Percentiles rank a stretch among this genome's conserved stretches.
Evolutionary conservation across 1,140 invertebrate species (phyloP).

Genomic region (Bombus soroeensis): DNA sequence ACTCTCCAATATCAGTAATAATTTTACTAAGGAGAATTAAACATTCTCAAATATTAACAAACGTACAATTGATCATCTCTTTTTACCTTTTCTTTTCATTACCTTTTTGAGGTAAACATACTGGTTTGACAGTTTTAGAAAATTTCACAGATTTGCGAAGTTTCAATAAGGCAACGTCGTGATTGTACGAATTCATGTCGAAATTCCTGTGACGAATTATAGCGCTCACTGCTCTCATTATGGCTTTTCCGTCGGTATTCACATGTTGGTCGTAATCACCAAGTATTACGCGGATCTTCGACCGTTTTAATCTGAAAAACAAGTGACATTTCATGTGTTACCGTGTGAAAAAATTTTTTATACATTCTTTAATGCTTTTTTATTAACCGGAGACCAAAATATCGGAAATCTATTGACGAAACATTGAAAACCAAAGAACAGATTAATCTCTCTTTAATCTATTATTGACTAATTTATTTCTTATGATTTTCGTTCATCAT

Average conservation of each 20-base stretch:
- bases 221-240: slow-evolving; percentile 90
- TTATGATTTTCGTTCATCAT: no score
- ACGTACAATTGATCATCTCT: background rate
- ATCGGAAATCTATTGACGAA: background rate
- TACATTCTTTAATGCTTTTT: background rate
- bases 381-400: background rate
- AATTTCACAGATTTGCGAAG: slow-evolving; percentile 90
- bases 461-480: background rate
- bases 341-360: rapidly evolving
- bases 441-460: background rate
- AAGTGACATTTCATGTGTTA: background rate
- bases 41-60: background rate
- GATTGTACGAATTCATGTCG: slow-evolving; percentile 92
- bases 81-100: slow-evolving; percentile 69
- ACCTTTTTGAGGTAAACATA: slow-evolving; percentile 89
- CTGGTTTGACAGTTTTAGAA: slow-evolving; percentile 90
- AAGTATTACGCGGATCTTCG: slow-evolving; percentile 90
- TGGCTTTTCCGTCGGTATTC: slow-evolving; percentile 88
- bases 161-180: slow-evolving; percentile 92
- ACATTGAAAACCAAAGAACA: background rate
- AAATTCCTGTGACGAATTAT: slow-evolving; percentile 92
- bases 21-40: background rate
- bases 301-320: slow-evolving; percentile 86
- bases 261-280: slow-evolving; percentile 92
- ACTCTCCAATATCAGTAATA: no score